A percentile compares a stretch with the other conserved stretches of the same genome.
Evolutionary conservation across 2,888 invertebrate species (phyloP).

Genomic region (Agonopterix heracliana): DNA sequence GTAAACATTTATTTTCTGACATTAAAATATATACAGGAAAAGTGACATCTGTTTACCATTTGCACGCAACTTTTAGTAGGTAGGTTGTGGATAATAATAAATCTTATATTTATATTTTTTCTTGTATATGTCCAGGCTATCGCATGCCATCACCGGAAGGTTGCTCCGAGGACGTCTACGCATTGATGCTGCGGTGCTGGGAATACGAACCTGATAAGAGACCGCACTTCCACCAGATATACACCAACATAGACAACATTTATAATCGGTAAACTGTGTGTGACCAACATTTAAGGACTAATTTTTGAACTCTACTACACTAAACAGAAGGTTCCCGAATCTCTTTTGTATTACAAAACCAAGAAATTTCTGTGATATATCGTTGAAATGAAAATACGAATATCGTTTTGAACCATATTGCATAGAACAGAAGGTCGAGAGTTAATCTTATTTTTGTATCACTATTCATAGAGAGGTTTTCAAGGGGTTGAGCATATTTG

Average conservation of each 20-base stretch:
- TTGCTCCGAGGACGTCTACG: slow-evolving; percentile 92
- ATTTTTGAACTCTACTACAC: background rate
- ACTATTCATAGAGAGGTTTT: too few species aligned
- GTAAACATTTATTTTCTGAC: too few species aligned
- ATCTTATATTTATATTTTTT: too few species aligned
- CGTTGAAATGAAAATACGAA: background rate
- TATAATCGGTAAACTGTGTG: slow-evolving; percentile 55
- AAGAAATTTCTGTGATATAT: background rate
- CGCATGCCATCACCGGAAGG: slow-evolving; percentile 94
- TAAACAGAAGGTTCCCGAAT: background rate
- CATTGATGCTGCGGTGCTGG: slow-evolving; percentile 95
- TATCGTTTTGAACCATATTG: background rate
- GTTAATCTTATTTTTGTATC: background rate
- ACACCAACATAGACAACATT: slow-evolving; percentile 83
- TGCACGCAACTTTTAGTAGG: too few species aligned
- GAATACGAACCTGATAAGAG: slow-evolving; percentile 93
- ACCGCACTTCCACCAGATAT: slow-evolving; percentile 94
- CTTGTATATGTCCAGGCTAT: slow-evolving; percentile 78
- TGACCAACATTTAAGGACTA: slow-evolving; percentile 10
- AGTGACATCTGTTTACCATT: too few species aligned
- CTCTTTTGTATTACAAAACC: too few species aligned
- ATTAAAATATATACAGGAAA: too few species aligned
- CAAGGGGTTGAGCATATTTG: too few species aligned
- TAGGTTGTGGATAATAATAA: too few species aligned
- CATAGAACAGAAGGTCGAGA: background rate